Conservation (phyloP, 2,888 invertebrate genomes). For the Lasioglossum morio region DNA sequence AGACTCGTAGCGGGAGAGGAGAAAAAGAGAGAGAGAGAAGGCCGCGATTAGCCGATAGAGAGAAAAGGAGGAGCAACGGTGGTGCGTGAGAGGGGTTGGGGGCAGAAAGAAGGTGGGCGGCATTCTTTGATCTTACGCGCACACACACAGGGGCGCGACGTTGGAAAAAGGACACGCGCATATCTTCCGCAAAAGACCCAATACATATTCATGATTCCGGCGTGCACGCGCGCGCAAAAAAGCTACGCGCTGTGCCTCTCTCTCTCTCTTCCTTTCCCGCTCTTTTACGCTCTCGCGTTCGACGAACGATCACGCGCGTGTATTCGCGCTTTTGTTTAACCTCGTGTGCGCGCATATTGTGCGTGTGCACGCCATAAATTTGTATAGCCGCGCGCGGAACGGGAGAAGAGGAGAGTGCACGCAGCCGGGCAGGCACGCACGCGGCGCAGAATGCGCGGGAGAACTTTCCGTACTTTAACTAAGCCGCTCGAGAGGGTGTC, state of each 20-base stretch:
- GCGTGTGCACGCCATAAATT: slow-evolving; percentile 78
- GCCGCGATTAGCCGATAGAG: slow-evolving; percentile 27
- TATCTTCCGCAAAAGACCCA: slow-evolving; percentile 72
- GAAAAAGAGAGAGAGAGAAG: neutral
- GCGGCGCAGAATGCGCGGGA: slow-evolving; percentile 72
- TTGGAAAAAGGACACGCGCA: slow-evolving; percentile 74
- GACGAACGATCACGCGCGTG: neutral
- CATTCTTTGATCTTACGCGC: slow-evolving; percentile 80
- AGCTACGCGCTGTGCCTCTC: slow-evolving; percentile 32
- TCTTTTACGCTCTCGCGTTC: neutral
- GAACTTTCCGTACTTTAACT: slow-evolving; percentile 79
- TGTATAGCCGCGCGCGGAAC: slow-evolving; percentile 65
- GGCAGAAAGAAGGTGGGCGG: slow-evolving; percentile 76
- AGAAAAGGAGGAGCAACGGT: slow-evolving; percentile 17
- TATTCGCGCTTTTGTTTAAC: slow-evolving; percentile 72
- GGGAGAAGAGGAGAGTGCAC: neutral
- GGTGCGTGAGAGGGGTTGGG: slow-evolving; percentile 54
- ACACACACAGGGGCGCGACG: slow-evolving; percentile 72
- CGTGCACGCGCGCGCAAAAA: slow-evolving; percentile 62
- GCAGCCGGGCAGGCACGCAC: slow-evolving; percentile 56
- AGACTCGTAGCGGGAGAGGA: slow-evolving; percentile 2
- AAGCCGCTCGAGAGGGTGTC: slow-evolving; percentile 59
- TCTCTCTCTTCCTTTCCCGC: neutral
- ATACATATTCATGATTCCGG: slow-evolving; percentile 73
- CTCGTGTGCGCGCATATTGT: slow-evolving; percentile 74